phyloP scores from a whole-genome alignment of 2,888 invertebrate species.

The Mesorhabditis spiculigera region DNA sequence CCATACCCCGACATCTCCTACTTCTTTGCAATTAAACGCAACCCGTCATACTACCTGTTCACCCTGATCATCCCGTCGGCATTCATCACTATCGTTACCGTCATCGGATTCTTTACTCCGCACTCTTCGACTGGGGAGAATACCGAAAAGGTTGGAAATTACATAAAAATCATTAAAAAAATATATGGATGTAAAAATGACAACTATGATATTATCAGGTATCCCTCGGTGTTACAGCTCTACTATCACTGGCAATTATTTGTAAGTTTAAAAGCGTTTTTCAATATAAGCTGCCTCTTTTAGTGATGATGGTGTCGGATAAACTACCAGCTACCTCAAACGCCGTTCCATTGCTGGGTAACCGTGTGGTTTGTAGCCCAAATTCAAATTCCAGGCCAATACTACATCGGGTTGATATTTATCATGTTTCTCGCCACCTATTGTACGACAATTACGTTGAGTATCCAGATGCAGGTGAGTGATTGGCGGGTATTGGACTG shows the following conservation, averaged over 20 bases:
- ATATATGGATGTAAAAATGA: not conserved
- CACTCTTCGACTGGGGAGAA: constrained; percentile 57
- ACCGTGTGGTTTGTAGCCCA: constrained; percentile 2
- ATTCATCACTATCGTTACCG: constrained; percentile 56
- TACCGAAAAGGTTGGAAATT: constrained; percentile 48
- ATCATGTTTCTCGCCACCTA: constrained; percentile 56
- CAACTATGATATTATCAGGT: constrained; percentile 23
- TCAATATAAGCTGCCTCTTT: constrained; percentile 11
- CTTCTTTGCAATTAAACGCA: constrained; percentile 55
- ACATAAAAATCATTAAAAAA: not conserved
- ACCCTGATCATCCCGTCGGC: constrained; percentile 55
- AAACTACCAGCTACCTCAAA: constrained; percentile 53
- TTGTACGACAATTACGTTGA: constrained; percentile 48
- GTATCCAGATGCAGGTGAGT: constrained; percentile 54
- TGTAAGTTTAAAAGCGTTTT: constrained; percentile 23
- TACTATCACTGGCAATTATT: constrained; percentile 51
- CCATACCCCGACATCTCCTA: constrained; percentile 56
- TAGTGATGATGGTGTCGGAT: constrained; percentile 57
- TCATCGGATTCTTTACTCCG: constrained; percentile 57
- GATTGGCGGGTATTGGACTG: constrained; percentile 3
- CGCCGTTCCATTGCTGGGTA: constrained; percentile 49
- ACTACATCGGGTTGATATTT: constrained; percentile 50
- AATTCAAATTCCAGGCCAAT: constrained; percentile 18
- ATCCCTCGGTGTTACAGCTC: constrained; percentile 51
- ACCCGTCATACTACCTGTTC: constrained; percentile 56